These are phyloP conservation scores for Bombyx mandarina DNA, from an alignment of 1,140 invertebrate species.

Conservation along the genomic window DNA sequence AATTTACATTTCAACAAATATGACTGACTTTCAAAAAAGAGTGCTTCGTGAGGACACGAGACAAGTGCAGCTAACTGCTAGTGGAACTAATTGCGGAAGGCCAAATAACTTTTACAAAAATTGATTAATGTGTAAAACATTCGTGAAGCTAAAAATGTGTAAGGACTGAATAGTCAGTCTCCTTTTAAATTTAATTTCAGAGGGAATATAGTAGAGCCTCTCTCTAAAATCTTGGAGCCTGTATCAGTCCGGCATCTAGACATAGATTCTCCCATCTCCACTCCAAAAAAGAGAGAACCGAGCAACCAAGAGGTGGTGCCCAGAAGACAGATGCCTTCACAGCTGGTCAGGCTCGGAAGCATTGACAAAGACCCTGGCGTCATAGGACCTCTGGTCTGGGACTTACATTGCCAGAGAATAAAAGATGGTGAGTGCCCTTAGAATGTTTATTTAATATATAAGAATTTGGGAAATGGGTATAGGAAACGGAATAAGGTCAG, in stretches of 20 bases:
- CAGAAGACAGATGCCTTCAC: conserved; percentile 49
- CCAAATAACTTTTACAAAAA: too few species aligned
- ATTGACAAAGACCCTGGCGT: conserved; percentile 84
- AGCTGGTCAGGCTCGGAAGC: conserved; percentile 71
- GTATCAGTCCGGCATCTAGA: conserved; percentile 78
- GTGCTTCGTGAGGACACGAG: too few species aligned
- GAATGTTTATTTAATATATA: too few species aligned
- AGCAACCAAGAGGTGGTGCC: conserved; percentile 30
- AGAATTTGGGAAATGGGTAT: too few species aligned
- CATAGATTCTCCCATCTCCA: conserved; percentile 62
- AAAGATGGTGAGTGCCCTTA: conserved; percentile 38
- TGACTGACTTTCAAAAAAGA: too few species aligned
- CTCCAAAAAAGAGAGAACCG: conserved; percentile 18
- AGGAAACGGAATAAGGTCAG: too few species aligned
- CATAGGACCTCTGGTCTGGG: conserved; percentile 86
- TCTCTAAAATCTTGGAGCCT: conserved; percentile 83
- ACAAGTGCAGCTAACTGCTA: too few species aligned
- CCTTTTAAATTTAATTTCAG: conserved; percentile 38
- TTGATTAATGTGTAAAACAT: too few species aligned
- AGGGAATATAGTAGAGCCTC: conserved; percentile 78
- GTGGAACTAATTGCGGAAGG: too few species aligned
- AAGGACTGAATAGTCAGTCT: too few species aligned
- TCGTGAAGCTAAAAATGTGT: too few species aligned
- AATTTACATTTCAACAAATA: too few species aligned
- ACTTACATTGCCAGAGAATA: conserved; percentile 74